These are phyloP conservation scores for Drosophila lacertosa DNA, from an alignment of 1,140 invertebrate species.

Conservation along the genomic window DNA sequence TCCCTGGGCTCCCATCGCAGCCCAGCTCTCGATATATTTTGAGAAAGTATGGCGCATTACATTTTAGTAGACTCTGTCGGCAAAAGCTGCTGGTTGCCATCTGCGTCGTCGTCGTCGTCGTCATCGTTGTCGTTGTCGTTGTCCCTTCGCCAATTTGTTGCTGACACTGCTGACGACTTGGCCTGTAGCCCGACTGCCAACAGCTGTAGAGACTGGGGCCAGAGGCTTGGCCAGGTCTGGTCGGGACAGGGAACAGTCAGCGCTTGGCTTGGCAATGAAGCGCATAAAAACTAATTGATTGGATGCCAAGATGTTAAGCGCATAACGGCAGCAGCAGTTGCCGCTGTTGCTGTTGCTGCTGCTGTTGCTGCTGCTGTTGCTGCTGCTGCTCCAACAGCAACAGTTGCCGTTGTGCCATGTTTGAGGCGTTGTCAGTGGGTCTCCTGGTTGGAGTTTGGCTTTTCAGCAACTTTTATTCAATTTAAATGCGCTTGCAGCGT, in stretches of 20 bases:
- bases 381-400: slow-evolving; percentile 40
- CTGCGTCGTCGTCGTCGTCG: slow-evolving; percentile 34
- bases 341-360: too few relatives aligned
- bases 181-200: slow-evolving; percentile 18
- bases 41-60: slow-evolving; percentile 67
- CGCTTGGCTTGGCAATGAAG: slow-evolving; percentile 72
- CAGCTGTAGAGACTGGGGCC: slow-evolving; percentile 1
- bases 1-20: slow-evolving; percentile 16
- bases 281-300: slow-evolving; percentile 80
- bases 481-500: slow-evolving; percentile 77
- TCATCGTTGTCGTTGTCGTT: slow-evolving; percentile 29
- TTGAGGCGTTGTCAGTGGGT: slow-evolving; percentile 51
- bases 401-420: slow-evolving; percentile 45
- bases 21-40: slow-evolving; percentile 56
- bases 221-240: slow-evolving; percentile 58
- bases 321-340: slow-evolving; percentile 72
- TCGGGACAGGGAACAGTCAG: slow-evolving; percentile 27
- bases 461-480: slow-evolving; percentile 78
- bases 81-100: slow-evolving; percentile 63
- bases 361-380: slow-evolving; percentile 42
- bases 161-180: slow-evolving; percentile 65
- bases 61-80: slow-evolving; percentile 48
- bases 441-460: slow-evolving; percentile 25
- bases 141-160: slow-evolving; percentile 79
- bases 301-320: slow-evolving; percentile 80